phyloP scores from a whole-genome alignment of 2,797 vertebrate genomes.

The Arrhamphus sclerolepis region DNA sequence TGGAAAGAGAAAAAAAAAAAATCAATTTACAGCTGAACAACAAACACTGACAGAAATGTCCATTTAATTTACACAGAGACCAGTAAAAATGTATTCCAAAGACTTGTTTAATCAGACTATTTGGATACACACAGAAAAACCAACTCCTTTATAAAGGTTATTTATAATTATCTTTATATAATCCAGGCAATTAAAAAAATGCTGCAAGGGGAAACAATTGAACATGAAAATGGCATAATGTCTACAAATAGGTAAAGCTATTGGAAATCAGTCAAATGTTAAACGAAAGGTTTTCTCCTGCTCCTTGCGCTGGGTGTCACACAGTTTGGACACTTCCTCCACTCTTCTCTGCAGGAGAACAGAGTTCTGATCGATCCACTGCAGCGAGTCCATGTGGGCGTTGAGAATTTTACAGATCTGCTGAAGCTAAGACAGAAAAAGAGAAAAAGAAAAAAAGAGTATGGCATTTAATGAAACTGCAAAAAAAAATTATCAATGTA shows the following conservation, averaged over 20 bases:
- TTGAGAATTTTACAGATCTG: constrained; percentile 94
- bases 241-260: constrained; percentile 6
- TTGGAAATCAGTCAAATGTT: constrained; percentile 82
- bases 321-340: constrained; percentile 92
- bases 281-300: constrained; percentile 92
- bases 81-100: constrained; percentile 23
- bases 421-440: constrained; percentile 81
- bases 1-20: no score
- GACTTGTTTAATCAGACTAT: constrained; percentile 54
- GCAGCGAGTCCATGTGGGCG: constrained; percentile 91
- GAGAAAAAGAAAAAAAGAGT: neutral
- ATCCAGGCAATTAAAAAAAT: constrained; percentile 34
- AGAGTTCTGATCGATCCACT: constrained; percentile 94
- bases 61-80: no score
- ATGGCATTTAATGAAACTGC: neutral
- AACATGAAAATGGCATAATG: constrained; percentile 3
- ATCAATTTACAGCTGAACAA: no score
- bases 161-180: constrained; percentile 20
- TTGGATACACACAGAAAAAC: constrained; percentile 6
- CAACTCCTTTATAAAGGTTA: no score
- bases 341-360: constrained; percentile 93
- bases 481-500: neutral
- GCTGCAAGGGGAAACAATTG: neutral
- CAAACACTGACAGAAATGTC: no score
- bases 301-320: constrained; percentile 91